Evolutionary conservation across 2,797 vertebrate genomes (phyloP).

Genomic region (Phataginus tricuspis): DNA sequence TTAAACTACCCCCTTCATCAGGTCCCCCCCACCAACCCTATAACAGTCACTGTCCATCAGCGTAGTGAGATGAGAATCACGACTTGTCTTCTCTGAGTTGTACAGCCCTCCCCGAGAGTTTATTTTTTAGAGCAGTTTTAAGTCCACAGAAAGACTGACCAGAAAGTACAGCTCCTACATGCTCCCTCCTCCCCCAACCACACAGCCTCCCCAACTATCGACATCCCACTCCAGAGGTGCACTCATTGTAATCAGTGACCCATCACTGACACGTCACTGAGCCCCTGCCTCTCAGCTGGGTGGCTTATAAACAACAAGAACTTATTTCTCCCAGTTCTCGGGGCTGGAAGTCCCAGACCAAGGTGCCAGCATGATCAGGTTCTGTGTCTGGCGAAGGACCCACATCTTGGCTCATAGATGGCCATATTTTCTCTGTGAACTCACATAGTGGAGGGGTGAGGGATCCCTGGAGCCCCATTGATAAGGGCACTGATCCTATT

Average conservation of each 20-base stretch:
- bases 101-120: no score
- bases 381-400: not conserved
- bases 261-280: no score
- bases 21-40: no score
- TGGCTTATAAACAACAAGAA: not conserved
- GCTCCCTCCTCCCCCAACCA: rapidly evolving
- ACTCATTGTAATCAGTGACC: no score
- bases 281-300: no score
- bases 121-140: not conserved
- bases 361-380: not conserved
- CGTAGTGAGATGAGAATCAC: no score
- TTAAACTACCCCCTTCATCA: no score
- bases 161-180: not conserved
- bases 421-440: not conserved
- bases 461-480: not conserved
- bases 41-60: no score
- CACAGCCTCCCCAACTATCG: not conserved
- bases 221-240: not conserved
- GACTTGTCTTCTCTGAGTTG: no score
- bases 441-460: not conserved
- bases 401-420: not conserved
- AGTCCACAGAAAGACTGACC: not conserved
- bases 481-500: not conserved
- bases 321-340: not conserved
- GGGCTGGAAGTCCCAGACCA: not conserved